Conservation (phyloP, 2,797 vertebrate species). For the Myripristis murdjan region DNA sequence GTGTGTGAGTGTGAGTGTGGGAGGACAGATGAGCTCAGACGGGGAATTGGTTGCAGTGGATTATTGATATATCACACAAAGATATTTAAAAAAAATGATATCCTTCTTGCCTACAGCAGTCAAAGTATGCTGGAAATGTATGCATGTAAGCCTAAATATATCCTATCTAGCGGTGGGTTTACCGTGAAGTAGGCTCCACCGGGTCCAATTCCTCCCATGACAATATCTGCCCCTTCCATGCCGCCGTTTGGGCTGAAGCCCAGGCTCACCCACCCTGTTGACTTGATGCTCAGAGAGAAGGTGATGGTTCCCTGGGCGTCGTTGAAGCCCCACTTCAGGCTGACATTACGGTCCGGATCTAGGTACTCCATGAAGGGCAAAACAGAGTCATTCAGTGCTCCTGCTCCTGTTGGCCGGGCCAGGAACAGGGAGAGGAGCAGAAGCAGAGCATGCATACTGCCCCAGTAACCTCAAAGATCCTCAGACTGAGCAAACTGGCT, state of each 20-base stretch:
- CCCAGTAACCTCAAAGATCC: slow-evolving; percentile 23
- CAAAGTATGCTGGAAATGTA: background rate
- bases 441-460: slow-evolving; percentile 63
- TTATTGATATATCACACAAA: no score
- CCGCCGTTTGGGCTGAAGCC: slow-evolving; percentile 82
- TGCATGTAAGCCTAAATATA: no score
- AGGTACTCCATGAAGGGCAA: slow-evolving; percentile 83
- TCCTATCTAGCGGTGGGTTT: slow-evolving; percentile 45
- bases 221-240: slow-evolving; percentile 82
- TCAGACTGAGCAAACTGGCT: slow-evolving; percentile 49
- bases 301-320: slow-evolving; percentile 71
- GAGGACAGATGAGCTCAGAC: no score
- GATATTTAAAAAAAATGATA: no score
- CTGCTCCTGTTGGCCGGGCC: slow-evolving; percentile 21
- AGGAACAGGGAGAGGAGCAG: slow-evolving; percentile 53
- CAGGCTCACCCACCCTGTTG: slow-evolving; percentile 86
- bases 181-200: slow-evolving; percentile 85
- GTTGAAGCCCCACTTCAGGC: slow-evolving; percentile 85
- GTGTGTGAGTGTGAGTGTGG: no score
- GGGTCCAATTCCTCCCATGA: slow-evolving; percentile 82
- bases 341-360: slow-evolving; percentile 67
- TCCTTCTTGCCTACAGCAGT: no score
- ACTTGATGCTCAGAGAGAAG: slow-evolving; percentile 82
- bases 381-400: slow-evolving; percentile 31
- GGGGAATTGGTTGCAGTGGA: no score